Percentiles rank a stretch among this genome's conserved stretches.
These are phyloP conservation scores for Solenopsis fugax DNA, from an alignment of 1,140 invertebrate species.

Conservation along the genomic window DNA sequence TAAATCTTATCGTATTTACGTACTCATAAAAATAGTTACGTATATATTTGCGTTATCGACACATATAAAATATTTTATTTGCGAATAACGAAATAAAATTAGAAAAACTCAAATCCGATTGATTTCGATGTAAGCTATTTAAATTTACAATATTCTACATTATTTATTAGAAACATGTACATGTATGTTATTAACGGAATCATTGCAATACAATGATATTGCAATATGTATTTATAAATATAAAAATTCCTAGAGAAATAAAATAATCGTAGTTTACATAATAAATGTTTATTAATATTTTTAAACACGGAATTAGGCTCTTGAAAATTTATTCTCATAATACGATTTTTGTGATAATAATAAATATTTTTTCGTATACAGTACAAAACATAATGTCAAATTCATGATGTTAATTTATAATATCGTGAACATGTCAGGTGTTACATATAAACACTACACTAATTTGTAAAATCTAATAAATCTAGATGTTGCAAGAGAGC, in stretches of 20 bases:
- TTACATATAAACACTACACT: background rate
- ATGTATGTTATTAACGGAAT: background rate
- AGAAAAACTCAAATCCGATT: background rate
- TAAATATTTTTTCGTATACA: constrained; percentile 10
- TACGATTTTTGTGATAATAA: background rate
- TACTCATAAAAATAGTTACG: background rate
- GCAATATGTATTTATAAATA: constrained; percentile 9
- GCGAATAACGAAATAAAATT: constrained; percentile 22
- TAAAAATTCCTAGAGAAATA: background rate
- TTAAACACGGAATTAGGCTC: constrained; percentile 11
- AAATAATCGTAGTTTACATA: no score
- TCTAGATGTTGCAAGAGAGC: constrained; percentile 3
- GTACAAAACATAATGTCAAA: background rate
- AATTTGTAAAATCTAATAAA: constrained; percentile 40
- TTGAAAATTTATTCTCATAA: background rate
- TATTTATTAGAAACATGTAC: background rate
- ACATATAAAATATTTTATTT: constrained; percentile 18
- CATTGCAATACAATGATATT: background rate
- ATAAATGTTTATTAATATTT: constrained; percentile 12
- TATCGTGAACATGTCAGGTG: background rate
- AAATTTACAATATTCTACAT: background rate
- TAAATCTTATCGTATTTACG: background rate
- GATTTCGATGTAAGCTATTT: background rate
- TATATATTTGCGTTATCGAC: background rate
- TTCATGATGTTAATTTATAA: background rate